Base-by-base conservation (phyloP, 2,797 vertebrate genomes). In the Delichon dasypus region DNA sequence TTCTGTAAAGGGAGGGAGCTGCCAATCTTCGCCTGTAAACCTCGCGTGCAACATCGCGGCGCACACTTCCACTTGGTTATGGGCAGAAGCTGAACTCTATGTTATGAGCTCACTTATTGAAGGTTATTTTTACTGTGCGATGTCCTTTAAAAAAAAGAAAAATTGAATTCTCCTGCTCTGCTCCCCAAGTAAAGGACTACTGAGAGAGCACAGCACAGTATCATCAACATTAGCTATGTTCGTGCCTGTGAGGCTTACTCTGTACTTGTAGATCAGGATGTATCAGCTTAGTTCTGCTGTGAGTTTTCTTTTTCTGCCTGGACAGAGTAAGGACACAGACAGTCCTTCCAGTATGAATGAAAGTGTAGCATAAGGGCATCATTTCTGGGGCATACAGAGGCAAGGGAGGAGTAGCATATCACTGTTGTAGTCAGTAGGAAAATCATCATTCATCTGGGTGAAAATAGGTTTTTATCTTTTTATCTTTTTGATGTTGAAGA, bases 51-150 rank as follows among this genome's bases (percentile, higher is more conserved):
- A 0, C 50, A 32, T 22, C 1, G 2, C 47, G 16, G 2, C 61
- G 0, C 8, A 2, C 5, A 0, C 42, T 29, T 55, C 4, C 34
- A 16, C 60, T 61, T n/a, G 29, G 5, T n/a, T n/a, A 2, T 3
- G 6, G 60, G 23, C 11, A 50, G 23, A 36, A 26, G 16, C 38
- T 36, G 7, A 65, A 7, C 10, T 8, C 21, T 14, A 5, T 32
- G 13, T 32, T 38, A 8, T 17, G 2, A 50, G 50, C 16, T 51
- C 25, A 5, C 4, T 38, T 74, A 32, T 8, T 67, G 16, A 32
- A 38, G n/a, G 8, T 29, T 0, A 9, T 18, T 74, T 55, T 67
- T 62, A 13, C 11, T 51, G 2, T 26, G 19, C 5, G 5, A 0
- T 66, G 54, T 54, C 2, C 5, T 38, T 38, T 38, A 38, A 38